Evolutionary conservation across 2,888 invertebrate genomes (phyloP).

Genomic region (Phalangium opilio): DNA sequence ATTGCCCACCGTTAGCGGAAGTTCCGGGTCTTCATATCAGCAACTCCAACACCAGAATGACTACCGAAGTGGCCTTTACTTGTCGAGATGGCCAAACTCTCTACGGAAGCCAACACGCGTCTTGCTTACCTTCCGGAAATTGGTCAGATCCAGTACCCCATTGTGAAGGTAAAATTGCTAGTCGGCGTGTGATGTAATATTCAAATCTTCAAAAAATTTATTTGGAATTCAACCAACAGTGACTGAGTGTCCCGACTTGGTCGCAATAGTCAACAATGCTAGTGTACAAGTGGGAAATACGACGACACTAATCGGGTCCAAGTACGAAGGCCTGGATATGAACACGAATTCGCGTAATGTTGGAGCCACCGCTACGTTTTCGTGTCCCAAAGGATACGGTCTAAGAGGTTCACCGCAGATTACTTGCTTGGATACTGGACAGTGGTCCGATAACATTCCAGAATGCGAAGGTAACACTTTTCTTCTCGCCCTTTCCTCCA

Average conservation of each 20-base stretch:
- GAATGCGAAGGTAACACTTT: conserved; percentile 47
- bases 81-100: conserved; percentile 66
- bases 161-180: conserved; percentile 39
- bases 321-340: no score
- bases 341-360: conserved; percentile 42
- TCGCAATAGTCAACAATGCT: no score
- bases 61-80: conserved; percentile 52
- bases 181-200: no score
- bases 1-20: conserved; percentile 57
- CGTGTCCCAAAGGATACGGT: conserved; percentile 59
- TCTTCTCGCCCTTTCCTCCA: neutral
- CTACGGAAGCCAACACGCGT: conserved; percentile 54
- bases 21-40: conserved; percentile 56
- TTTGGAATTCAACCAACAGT: conserved; percentile 33
- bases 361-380: conserved; percentile 63
- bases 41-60: conserved; percentile 53
- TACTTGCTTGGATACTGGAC: conserved; percentile 56
- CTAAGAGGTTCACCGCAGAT: conserved; percentile 57
- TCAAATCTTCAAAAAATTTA: conserved; percentile 2
- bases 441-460: conserved; percentile 63
- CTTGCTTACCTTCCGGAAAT: conserved; percentile 66
- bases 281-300: no score
- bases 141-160: conserved; percentile 69
- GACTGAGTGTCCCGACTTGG: conserved; percentile 63
- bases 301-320: no score